phyloP scores from a whole-genome alignment of 2,797 vertebrate species.

The Novumbra hubbsi region DNA sequence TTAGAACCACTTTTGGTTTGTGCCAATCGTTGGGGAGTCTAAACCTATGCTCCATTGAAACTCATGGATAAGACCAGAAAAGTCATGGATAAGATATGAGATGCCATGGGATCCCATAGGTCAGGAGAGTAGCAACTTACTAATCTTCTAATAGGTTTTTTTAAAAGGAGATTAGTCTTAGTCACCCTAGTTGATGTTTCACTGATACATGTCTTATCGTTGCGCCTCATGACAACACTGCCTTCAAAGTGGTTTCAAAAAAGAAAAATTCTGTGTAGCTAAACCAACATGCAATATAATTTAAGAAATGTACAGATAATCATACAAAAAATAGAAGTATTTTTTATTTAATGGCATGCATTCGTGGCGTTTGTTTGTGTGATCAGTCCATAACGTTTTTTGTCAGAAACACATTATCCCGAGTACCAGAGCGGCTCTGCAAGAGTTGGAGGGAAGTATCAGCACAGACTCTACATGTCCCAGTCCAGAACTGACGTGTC shows the following conservation, averaged over 20 bases:
- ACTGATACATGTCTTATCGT: neutral
- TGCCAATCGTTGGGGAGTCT: neutral
- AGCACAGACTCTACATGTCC: constrained; percentile 43
- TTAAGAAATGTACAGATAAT: no score
- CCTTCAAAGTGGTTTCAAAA: neutral
- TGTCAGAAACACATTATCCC: neutral
- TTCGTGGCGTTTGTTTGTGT: neutral
- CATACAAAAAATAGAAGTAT: neutral
- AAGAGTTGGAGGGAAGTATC: neutral
- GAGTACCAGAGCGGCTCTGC: neutral
- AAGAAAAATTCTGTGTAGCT: no score
- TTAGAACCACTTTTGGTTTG: neutral
- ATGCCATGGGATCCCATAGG: constrained; percentile 23
- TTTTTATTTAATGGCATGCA: neutral
- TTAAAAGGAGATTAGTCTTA: constrained; percentile 35
- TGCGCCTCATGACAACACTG: neutral
- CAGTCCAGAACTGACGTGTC: constrained; percentile 27
- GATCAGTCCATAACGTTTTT: neutral
- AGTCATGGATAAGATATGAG: constrained; percentile 7
- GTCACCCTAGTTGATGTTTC: neutral
- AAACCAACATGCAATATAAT: no score
- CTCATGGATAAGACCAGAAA: neutral
- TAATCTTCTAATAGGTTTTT: constrained; percentile 36
- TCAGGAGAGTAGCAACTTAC: constrained; percentile 22
- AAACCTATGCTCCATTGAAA: neutral